Conservation (phyloP, 2,113 vertebrate genomes). For the human (Homo sapiens) region DNA sequence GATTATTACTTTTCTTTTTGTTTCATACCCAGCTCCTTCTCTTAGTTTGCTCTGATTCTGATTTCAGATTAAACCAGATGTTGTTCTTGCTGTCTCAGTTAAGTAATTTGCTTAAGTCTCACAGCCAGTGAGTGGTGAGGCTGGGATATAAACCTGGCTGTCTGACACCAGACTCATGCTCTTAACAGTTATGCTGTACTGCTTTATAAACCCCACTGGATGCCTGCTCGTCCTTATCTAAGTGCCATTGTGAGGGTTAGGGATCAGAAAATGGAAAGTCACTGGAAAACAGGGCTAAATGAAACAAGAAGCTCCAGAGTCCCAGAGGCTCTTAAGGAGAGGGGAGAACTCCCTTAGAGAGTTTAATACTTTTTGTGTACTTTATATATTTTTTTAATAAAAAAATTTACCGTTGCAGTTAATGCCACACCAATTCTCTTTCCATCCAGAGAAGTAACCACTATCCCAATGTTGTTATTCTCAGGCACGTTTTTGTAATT, state of each 20-base stretch:
- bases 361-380: background rate
- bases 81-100: background rate
- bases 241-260: background rate
- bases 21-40: background rate
- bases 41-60: background rate
- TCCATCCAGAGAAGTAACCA: background rate
- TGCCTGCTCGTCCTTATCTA: background rate
- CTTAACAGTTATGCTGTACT: accelerated
- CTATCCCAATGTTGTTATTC: background rate
- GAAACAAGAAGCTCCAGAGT: background rate
- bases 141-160: too few relatives aligned
- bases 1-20: background rate
- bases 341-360: background rate
- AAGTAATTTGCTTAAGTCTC: background rate
- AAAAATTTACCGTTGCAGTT: background rate
- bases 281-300: background rate
- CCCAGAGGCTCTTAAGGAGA: background rate
- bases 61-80: background rate
- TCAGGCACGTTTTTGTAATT: background rate
- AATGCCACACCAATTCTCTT: background rate
- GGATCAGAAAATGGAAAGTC: background rate
- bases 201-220: background rate
- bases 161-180: too few relatives aligned
- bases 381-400: background rate
- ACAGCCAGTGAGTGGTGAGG: background rate